Base-by-base conservation (phyloP, 2,797 vertebrate genomes). In the Bryconaethiops microstoma region DNA sequence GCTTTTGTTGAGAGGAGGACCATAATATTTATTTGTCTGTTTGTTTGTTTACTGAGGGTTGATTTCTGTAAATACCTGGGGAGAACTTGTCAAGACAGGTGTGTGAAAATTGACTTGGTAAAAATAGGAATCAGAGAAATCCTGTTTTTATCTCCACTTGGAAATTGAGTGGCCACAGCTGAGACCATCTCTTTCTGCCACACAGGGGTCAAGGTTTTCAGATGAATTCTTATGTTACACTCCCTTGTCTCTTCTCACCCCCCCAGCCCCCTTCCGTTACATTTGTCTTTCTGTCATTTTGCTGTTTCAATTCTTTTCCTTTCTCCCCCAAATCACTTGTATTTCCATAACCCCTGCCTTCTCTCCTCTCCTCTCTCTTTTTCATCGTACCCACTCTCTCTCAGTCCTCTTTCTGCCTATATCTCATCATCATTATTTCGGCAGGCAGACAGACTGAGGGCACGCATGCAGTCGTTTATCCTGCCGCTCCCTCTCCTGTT, bases 121-220 rank as follows among this genome's bases (percentile, higher is more conserved):
- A 57, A 48, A 71, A 80, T 16, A 62, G 1, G 65, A 84, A 60
- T 81, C 76, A 76, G 85, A 88, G 91, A 88, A 89, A 87, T 88
- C 79, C 84, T 89, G 81, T 89, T 82, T 87, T 50, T 21, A 86
- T 86, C 59, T 77, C 78, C 65, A 80, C 88, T 84, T 82, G 84
- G 86, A 85, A 85, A 79, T 85, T 89, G 90, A 90, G 89, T 91
- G 84, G 86, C 90, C 87, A 84, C 79, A 87, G 88, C 86, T 89
- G 85, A 90, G 90, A 84, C 87, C 89, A 86, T 92, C 90, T 88
- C 88, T 86, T 90, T 88, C 89, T 88, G 91, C 86, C 89, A 13
- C 73, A 45, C 83, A 60, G 76, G 84, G 91, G 89, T 89, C 86
- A 25, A 83, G 85, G 74, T 87, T 91, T 90, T 90, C 86, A 87